Conservation (phyloP, 30 jellyfish, hydroid and myxozoan genomes). For the Morbakka virulenta region DNA sequence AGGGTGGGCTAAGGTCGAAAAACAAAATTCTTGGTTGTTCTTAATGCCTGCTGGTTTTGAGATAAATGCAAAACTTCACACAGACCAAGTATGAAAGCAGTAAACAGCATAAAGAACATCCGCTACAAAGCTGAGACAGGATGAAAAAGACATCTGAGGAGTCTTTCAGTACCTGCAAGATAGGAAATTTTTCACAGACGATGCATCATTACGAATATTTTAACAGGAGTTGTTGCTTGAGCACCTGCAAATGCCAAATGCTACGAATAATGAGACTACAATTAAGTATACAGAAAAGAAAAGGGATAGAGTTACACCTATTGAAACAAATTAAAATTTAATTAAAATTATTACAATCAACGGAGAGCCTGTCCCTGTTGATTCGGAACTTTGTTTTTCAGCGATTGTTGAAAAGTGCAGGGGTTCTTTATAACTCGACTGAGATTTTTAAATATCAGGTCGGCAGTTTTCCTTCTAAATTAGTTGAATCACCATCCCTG, state of each 20-base stretch:
- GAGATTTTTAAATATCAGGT: conserved; percentile 15
- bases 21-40: too few relatives aligned
- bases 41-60: too few relatives aligned
- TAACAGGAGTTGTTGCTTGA: not conserved
- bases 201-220: not conserved
- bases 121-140: conserved; percentile 10
- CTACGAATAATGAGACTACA: not conserved
- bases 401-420: too few relatives aligned
- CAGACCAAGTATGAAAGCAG: too few relatives aligned
- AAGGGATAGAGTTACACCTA: conserved; percentile 19
- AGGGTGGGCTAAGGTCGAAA: conserved; percentile 16
- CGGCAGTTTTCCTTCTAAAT: conserved; percentile 19
- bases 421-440: not conserved
- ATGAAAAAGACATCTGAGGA: conserved; percentile 12
- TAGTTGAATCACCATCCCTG: conserved; percentile 7
- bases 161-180: not conserved
- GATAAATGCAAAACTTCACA: too few relatives aligned
- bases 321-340: not conserved
- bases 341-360: too few relatives aligned
- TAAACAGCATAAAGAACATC: conserved; percentile 37
- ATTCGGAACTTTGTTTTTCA: too few relatives aligned
- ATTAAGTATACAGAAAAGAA: conserved; percentile 7
- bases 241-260: not conserved
- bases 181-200: conserved; percentile 27
- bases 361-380: too few relatives aligned